A percentile compares a stretch with the other conserved stretches of the same genome.
These are phyloP conservation scores for Caenorhabditis briggsae DNA, from an alignment of 1,140 invertebrate species.

Conservation along the genomic window DNA sequence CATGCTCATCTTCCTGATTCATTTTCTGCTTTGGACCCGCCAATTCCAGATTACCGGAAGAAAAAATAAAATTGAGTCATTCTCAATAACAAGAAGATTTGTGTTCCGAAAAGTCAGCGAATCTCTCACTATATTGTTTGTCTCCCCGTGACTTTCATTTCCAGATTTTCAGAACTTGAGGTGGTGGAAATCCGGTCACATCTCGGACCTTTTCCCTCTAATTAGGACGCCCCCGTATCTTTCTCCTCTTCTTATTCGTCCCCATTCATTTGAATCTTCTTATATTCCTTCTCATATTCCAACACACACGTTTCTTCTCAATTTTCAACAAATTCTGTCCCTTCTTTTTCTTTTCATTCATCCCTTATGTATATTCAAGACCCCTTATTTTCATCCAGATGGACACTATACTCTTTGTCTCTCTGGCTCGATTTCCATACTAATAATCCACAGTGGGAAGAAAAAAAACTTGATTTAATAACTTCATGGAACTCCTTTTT, in stretches of 20 bases:
- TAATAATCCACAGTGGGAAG: slow-evolving; percentile 9
- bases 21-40: background rate
- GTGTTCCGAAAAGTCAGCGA: background rate
- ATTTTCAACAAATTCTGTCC: slow-evolving; percentile 21
- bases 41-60: background rate
- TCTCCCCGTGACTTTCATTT: background rate
- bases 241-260: background rate
- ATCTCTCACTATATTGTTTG: background rate
- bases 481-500: background rate
- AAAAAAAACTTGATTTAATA: background rate
- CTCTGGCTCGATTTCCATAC: background rate
- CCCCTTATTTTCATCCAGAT: background rate
- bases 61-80: background rate
- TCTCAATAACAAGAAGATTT: background rate
- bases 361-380: background rate
- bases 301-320: slow-evolving; percentile 38
- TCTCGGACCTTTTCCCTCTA: background rate
- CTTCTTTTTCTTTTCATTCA: background rate
- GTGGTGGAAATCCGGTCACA: slow-evolving; percentile 23
- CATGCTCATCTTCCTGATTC: background rate
- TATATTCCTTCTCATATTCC: slow-evolving; percentile 22
- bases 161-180: background rate
- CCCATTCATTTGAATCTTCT: background rate
- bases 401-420: background rate
- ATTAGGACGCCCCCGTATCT: slow-evolving; percentile 49